phyloP scores from a whole-genome alignment of 2,797 vertebrate genomes.

The Orientallactaga sibirica region DNA sequence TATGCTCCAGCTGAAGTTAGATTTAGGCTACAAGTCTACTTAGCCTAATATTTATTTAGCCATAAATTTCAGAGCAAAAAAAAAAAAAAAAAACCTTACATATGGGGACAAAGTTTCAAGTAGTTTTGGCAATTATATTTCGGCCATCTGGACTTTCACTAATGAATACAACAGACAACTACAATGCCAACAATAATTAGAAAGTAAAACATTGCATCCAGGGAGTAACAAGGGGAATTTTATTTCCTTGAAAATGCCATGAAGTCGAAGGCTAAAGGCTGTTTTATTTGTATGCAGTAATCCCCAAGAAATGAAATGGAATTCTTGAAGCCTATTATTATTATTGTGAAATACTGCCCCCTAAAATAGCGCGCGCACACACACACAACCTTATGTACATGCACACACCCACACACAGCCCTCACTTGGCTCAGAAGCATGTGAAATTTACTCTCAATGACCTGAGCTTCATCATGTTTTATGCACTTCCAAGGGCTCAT shows the following conservation, averaged over 20 bases:
- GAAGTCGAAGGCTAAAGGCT: conserved; percentile 22
- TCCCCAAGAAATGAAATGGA: conserved; percentile 62
- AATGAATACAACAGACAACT: background rate
- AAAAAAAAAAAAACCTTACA: background rate
- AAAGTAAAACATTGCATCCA: conserved; percentile 58
- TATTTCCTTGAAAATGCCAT: conserved; percentile 60
- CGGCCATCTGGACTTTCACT: conserved; percentile 41
- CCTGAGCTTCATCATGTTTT: background rate
- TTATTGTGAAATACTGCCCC: background rate
- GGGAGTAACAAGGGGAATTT: conserved; percentile 34
- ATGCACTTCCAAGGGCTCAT: background rate
- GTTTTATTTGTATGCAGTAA: conserved; percentile 56
- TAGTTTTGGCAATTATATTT: conserved; percentile 59
- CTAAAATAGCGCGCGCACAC: background rate
- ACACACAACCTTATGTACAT: background rate
- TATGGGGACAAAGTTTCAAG: conserved; percentile 28
- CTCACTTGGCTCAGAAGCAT: conserved; percentile 1
- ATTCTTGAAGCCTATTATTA: conserved; percentile 66
- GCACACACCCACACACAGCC: background rate
- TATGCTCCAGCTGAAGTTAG: background rate
- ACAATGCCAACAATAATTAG: conserved; percentile 36
- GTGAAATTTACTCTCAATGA: background rate
- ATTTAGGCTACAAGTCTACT: background rate
- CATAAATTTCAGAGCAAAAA: conserved; percentile 27
- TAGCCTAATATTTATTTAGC: background rate